These are phyloP conservation scores for Papilio xuthus DNA, from an alignment of 1,140 invertebrate genomes.

Conservation along the genomic window DNA sequence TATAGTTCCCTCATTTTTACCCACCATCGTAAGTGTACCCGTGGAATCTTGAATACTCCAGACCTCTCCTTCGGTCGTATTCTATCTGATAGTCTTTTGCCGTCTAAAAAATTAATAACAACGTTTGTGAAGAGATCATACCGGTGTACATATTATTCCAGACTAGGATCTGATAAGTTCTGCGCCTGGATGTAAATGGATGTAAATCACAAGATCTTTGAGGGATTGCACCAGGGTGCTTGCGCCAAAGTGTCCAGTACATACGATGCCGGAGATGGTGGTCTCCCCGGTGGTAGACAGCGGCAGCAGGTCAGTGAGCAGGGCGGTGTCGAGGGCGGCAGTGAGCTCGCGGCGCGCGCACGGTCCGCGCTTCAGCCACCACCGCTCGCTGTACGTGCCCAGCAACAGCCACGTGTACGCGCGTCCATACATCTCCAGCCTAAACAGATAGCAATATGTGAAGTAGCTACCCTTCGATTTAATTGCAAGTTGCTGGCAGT, in stretches of 20 bases:
- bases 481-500: background rate
- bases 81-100: slow-evolving; percentile 92
- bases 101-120: slow-evolving; percentile 84
- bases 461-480: no score
- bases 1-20: background rate
- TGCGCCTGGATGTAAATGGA: no score
- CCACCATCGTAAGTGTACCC: slow-evolving; percentile 97
- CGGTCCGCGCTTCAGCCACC: slow-evolving; percentile 86
- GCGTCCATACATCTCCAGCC: slow-evolving; percentile 92
- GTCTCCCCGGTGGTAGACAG: slow-evolving; percentile 85
- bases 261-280: slow-evolving; percentile 94
- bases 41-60: slow-evolving; percentile 96
- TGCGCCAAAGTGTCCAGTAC: background rate
- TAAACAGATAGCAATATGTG: slow-evolving; percentile 64
- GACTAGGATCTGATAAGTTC: no score
- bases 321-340: slow-evolving; percentile 93
- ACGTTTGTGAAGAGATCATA: no score
- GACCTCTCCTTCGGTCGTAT: slow-evolving; percentile 90
- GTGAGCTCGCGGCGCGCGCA: slow-evolving; percentile 91
- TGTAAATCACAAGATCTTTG: no score
- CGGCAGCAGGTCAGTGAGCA: slow-evolving; percentile 87
- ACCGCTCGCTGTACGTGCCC: slow-evolving; percentile 90
- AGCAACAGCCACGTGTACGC: slow-evolving; percentile 99
- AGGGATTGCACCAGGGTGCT: no score
- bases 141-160: no score